Percentiles rank a stretch among this genome's conserved stretches.
Conservation (phyloP, 2,888 invertebrate species). For the Stratiomys singularior region DNA sequence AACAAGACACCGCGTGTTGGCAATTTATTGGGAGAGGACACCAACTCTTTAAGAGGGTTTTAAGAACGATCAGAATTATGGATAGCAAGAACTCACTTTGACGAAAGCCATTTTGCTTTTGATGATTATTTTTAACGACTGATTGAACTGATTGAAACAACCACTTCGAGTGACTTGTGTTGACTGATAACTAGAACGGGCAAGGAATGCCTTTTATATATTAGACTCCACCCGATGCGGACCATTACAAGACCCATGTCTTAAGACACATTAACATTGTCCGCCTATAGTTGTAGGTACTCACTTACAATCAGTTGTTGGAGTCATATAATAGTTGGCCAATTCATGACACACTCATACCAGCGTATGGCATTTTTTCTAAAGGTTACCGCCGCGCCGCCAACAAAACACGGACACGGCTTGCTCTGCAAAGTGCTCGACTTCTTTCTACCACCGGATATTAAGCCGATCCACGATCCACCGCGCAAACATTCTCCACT, state of each 20-base stretch:
- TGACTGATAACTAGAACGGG: conserved; percentile 67
- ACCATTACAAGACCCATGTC: conserved; percentile 47
- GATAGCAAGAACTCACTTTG: conserved; percentile 62
- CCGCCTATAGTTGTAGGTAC: conserved; percentile 22
- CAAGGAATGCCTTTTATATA: conserved; percentile 66
- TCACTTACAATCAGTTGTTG: conserved; percentile 35
- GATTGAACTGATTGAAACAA: conserved; percentile 53
- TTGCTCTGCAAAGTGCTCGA: conserved; percentile 16
- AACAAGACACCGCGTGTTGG: too few species aligned
- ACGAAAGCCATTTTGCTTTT: conserved; percentile 63
- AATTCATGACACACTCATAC: conserved; percentile 27
- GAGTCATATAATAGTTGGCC: conserved; percentile 25
- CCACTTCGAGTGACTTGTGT: conserved; percentile 62
- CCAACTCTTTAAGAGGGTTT: too few species aligned
- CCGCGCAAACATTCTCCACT: conserved; percentile 1
- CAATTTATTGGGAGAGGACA: too few species aligned
- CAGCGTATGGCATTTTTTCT: neutral
- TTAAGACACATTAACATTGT: conserved; percentile 29
- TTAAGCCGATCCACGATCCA: conserved; percentile 29
- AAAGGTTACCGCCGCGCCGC: conserved; percentile 29
- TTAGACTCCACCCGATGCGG: conserved; percentile 63
- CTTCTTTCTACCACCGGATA: conserved; percentile 44
- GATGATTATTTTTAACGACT: conserved; percentile 51
- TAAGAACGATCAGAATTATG: neutral
- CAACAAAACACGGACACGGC: neutral